Percentiles rank a stretch among this genome's conserved stretches.
phyloP scores from a whole-genome alignment of 2,113 vertebrate species.

The Callocephalon fimbriatum region DNA sequence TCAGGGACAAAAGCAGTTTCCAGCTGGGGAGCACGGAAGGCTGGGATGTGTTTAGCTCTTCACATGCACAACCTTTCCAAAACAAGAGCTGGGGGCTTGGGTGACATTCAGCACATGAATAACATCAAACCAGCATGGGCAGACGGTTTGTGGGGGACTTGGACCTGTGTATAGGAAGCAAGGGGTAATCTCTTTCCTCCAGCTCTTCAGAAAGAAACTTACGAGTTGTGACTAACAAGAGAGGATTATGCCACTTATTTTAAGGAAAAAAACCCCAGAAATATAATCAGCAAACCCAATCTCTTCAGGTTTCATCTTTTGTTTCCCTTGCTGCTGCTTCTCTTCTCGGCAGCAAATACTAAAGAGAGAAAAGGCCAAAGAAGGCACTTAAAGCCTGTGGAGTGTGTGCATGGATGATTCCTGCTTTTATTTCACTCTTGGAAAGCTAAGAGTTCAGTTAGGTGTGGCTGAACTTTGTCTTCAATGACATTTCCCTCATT shows the following conservation, averaged over 20 bases:
- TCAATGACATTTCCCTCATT: not conserved
- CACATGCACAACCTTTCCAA: not conserved
- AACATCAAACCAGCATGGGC: fast-evolving
- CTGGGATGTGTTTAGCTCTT: not conserved
- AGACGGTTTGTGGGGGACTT: fast-evolving
- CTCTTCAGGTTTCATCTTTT: not conserved
- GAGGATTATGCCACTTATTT: not conserved
- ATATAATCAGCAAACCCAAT: not conserved
- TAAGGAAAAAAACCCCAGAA: not conserved
- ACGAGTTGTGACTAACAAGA: not conserved
- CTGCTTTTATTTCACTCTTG: not conserved
- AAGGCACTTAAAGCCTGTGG: not conserved
- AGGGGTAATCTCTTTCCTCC: not conserved
- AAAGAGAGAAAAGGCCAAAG: not conserved
- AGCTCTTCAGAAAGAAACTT: not conserved
- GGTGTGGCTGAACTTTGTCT: not conserved
- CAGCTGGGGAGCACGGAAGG: fast-evolving
- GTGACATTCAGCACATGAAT: not conserved
- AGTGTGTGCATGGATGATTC: fast-evolving
- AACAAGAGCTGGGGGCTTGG: not conserved
- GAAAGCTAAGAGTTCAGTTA: not conserved
- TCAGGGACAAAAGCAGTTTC: not conserved
- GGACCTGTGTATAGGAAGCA: not conserved
- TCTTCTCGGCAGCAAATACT: not conserved
- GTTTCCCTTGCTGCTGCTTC: not conserved